These are phyloP conservation scores for Gephyroberyx darwinii DNA, from an alignment of 2,797 vertebrate genomes.

Conservation along the genomic window DNA sequence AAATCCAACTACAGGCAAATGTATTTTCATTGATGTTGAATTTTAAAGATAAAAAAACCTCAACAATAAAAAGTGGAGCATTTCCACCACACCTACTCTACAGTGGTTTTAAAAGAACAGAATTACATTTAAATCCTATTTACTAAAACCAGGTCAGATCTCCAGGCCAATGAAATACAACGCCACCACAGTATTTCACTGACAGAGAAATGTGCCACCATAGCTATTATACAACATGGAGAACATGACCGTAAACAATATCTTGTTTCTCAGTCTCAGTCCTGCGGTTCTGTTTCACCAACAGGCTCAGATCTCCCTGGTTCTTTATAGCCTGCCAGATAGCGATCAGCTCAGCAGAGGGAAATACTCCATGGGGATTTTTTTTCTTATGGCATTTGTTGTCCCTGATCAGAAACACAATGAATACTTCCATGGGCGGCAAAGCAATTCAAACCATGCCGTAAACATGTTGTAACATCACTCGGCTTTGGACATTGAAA, in stretches of 20 bases:
- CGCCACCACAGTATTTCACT: constrained; percentile 35
- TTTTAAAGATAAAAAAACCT: background rate
- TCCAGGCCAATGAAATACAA: constrained; percentile 50
- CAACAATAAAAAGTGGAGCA: too few relatives aligned
- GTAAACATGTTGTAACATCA: constrained; percentile 45
- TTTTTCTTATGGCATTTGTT: constrained; percentile 25
- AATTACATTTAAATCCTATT: constrained; percentile 26
- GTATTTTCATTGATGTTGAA: background rate
- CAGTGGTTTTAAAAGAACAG: too few relatives aligned
- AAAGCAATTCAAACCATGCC: constrained; percentile 32
- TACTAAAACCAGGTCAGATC: constrained; percentile 69
- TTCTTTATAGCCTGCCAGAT: constrained; percentile 58
- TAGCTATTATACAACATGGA: constrained; percentile 18
- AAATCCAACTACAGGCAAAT: background rate
- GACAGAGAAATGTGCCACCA: constrained; percentile 39
- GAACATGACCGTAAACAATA: constrained; percentile 46
- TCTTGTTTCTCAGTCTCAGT: constrained; percentile 47
- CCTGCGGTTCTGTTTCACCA: constrained; percentile 50
- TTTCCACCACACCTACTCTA: too few relatives aligned
- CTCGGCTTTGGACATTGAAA: background rate
- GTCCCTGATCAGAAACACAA: constrained; percentile 52
- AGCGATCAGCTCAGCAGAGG: constrained; percentile 27
- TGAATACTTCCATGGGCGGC: constrained; percentile 37
- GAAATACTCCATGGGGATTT: constrained; percentile 44
- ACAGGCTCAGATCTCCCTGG: constrained; percentile 27